Base-by-base conservation (phyloP, 2,113 vertebrate genomes). In the Caretta caretta region DNA sequence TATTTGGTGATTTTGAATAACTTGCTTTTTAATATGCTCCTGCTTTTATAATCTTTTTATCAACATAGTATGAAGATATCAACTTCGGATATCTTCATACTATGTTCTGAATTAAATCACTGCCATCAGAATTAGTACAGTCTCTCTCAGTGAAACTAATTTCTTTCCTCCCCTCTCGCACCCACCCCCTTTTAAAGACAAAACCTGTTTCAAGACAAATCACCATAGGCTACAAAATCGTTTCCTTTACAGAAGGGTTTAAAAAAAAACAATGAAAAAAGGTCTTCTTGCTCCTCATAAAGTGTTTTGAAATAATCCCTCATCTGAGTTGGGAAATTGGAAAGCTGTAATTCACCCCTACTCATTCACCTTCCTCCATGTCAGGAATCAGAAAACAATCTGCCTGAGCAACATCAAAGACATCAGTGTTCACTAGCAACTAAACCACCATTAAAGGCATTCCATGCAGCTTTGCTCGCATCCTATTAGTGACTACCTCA, bases 401-500 rank as follows among this genome's bases (percentile, higher is more conserved):
- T 0, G 2, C 11, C 59, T 48, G 19, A 69, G 49, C 35, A 84
- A 42, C 84, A 91, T 42, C 83, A 54, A 83, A 96, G 93, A 78
- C 69, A 54, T 42, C 87, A 46, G 90, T 1, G 83, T 56, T 76
- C 54, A 46, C 87, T 87, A 54, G 75, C 25, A n/a, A 13, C 9
- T 1, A 19, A 2, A 3, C 35, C 79, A 69, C 65, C 83, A 48
- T 50, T 80, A 42, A 84, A 75, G n/a, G 42, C 8, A 5, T 59
- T 92, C 80, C 81, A 25, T 84, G 8, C 72, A 53, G 50, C 1
- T 8, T 69, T 13, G 1, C 2, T 1, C 2, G 46, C 20, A 5
- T 12, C 0, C n/a, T 49, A 75, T 24, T 3, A 46, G 51, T 0
- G 4, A 10, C 0, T 16, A 86, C 8, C 75, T 57, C 57, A 48